Percentiles rank a stretch among this genome's conserved stretches.
Evolutionary conservation across 2,113 vertebrate genomes (phyloP).

Genomic region (Muntiacus reevesi): DNA sequence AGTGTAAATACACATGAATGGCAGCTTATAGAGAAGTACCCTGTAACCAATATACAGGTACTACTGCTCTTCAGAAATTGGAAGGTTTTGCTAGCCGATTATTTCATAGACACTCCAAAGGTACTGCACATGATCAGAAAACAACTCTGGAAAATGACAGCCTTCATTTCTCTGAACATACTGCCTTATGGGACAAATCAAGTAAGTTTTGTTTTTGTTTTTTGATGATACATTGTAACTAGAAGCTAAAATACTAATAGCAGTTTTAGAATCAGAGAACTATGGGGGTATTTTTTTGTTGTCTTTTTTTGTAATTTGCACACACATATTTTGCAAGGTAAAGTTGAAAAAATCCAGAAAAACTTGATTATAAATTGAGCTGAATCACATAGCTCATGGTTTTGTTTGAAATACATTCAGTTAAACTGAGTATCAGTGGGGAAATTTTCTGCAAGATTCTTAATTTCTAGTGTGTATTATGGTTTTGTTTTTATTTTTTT

Average conservation of each 20-base stretch:
- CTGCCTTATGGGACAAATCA: slow-evolving; percentile 87
- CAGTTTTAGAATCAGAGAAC: slow-evolving; percentile 32
- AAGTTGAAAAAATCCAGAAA: slow-evolving; percentile 34
- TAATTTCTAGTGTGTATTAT: background rate
- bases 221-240: background rate
- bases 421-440: background rate
- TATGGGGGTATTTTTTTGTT: background rate
- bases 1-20: slow-evolving; percentile 80
- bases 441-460: background rate
- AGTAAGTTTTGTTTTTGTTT: slow-evolving; percentile 87
- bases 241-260: slow-evolving; percentile 15
- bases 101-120: slow-evolving; percentile 89
- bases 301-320: background rate
- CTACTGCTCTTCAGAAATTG: slow-evolving; percentile 86
- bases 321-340: slow-evolving; percentile 29
- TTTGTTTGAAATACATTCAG: slow-evolving; percentile 7
- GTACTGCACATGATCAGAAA: slow-evolving; percentile 83
- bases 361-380: slow-evolving; percentile 40
- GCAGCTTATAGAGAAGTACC: slow-evolving; percentile 87
- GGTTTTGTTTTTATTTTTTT: background rate
- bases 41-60: slow-evolving; percentile 75
- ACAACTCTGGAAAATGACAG: slow-evolving; percentile 84
- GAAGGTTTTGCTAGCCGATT: slow-evolving; percentile 91
- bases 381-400: slow-evolving; percentile 11
- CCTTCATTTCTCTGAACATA: slow-evolving; percentile 85